These are phyloP conservation scores for Gastrophysa polygoni DNA, from an alignment of 2,888 invertebrate genomes.

Conservation along the genomic window DNA sequence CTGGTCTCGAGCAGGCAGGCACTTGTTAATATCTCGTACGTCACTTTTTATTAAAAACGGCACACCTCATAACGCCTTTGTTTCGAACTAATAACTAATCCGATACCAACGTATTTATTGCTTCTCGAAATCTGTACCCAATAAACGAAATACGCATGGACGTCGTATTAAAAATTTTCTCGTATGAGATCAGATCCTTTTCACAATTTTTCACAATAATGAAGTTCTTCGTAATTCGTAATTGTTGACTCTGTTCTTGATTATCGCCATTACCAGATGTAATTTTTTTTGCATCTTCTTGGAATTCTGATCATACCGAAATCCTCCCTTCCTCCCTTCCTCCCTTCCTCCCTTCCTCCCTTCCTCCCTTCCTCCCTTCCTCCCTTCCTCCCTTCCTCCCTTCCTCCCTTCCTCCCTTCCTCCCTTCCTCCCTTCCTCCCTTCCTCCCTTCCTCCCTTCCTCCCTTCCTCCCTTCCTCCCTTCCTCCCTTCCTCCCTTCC, in stretches of 20 bases:
- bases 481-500: not conserved
- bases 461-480: not conserved
- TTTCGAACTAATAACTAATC: conserved; percentile 23
- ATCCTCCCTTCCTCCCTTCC: not conserved
- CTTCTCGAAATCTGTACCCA: conserved; percentile 18
- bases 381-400: not conserved
- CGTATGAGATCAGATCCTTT: too few relatives aligned
- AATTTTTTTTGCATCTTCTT: too few relatives aligned
- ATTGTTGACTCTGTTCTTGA: too few relatives aligned
- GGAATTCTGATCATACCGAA: too few relatives aligned
- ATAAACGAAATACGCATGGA: conserved; percentile 11
- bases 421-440: not conserved
- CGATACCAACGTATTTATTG: conserved; percentile 18
- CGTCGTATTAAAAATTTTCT: not conserved
- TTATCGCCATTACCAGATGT: too few relatives aligned
- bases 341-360: not conserved
- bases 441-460: not conserved
- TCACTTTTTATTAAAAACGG: conserved; percentile 52
- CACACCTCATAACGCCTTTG: conserved; percentile 41
- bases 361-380: not conserved
- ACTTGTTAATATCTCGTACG: conserved; percentile 49
- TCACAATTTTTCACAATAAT: too few relatives aligned
- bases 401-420: not conserved
- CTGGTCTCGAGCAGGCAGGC: conserved; percentile 18
- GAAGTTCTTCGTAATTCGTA: too few relatives aligned